Base-by-base conservation (phyloP, 2,888 invertebrate species). In the Hoplodrina blanda region DNA sequence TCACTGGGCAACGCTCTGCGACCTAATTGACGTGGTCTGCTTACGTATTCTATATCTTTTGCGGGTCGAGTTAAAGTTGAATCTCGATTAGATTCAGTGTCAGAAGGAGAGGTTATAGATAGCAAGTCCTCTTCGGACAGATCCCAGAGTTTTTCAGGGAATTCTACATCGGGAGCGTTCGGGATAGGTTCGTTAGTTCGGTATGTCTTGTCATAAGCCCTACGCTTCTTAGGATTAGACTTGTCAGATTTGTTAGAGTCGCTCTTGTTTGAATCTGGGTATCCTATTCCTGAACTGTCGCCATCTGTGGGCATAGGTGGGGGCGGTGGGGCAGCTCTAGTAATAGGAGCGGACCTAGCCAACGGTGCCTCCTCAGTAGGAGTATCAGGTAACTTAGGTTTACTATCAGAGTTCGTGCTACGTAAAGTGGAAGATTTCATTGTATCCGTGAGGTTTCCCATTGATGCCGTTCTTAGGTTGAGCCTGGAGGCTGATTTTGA, bases 101-200 rank as follows among this genome's bases (percentile, higher is more conserved):
- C 97, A 62, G 97, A 96, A 2, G 94, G 95, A 73, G 97, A 94
- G 2, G 94, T 95, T 60, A 96, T 86, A 6, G 96, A 97, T 46
- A 95, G 90, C 63, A 97, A 93, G 85, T 97, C 97, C 91, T 97
- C 97, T 85, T 97, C 97, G 73, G 97, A 97, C 65, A 98, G 92
- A 90, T 98, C 98, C 97, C 98, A 98, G 74, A 97, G 97, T 92
- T 98, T 98, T 81, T 98, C 97, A 82, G 98, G 98, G 93, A 98
- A 98, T 74, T 98, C 98, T 84, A 97, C 96, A 76, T 97, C 96
- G 53, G 98, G 98, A 87, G 97, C 97, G 81, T 97, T 96, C 0
- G 97, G 96, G 81, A 98, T 93, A 63, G 98, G 98, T 94, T 99
- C 98, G 89, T 98, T 96, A 13, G 98, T 99, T 82, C 97, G 96